Base-by-base conservation (phyloP, 2,113 vertebrate species). In the Chamaetylas fuelleborni region DNA sequence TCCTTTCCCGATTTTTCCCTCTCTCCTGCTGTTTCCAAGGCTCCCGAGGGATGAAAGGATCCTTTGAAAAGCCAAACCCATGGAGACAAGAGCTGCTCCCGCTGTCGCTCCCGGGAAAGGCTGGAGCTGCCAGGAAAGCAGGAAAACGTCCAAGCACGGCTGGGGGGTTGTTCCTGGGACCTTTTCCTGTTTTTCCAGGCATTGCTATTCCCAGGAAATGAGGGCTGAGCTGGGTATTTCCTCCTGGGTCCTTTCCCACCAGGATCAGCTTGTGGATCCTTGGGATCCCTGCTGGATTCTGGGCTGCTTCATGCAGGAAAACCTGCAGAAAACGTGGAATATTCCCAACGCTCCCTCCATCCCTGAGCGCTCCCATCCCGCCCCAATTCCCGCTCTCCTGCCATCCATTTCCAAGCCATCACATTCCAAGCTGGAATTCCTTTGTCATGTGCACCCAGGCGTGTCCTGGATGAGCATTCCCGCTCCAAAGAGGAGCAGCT, bases 41-140 rank as follows among this genome's bases (percentile, higher is more conserved):
- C 90, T 96, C 93, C 96, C 62, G 6, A 65, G 28, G 90, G 90
- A 91, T 90, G 93, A 91, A 97, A 97, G 88, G 96, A 95, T 51
- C 73, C 95, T 57, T 96, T 94, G 88, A 77, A 62, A 69, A 90
- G 50, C 80, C 62, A 84, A 97, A 72, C 70, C 28, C 91, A 12
- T 10, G 18, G 96, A 94, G 89, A 67, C 73, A 18, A 56, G 94
- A 51, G 89, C 86, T 14, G 86, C 86, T 42, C 81, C 42, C 9
- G 47, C 47, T 48, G 47, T 22, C 12, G 47, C 47, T 48, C 50
- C 50, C 50, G 58, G 88, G 79, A 50, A 34, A 38, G 70, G 47
- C 81, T 5, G 45, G 69, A 45, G 89, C 91, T 89, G 84, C 92
- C 93, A 53, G 81, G 14, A 14, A 11, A 36, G 15, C 7, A 11